Percentiles rank a stretch among this genome's conserved stretches.
These are phyloP conservation scores for Apodemus sylvaticus DNA, from an alignment of 2,113 vertebrate species.

Conservation along the genomic window DNA sequence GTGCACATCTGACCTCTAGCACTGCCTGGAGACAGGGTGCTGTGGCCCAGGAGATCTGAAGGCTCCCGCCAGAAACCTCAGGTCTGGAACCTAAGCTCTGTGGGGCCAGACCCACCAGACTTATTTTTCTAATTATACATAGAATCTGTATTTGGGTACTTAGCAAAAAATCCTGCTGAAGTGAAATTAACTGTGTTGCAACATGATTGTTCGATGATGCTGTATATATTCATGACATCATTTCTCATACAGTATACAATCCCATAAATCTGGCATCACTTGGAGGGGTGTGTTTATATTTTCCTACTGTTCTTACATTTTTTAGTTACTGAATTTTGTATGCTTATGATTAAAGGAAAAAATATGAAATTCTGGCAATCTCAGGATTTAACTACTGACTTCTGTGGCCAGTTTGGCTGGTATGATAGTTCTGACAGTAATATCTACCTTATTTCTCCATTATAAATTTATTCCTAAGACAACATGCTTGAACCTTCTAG, in stretches of 20 bases:
- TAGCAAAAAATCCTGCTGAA: not conserved
- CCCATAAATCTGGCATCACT: not conserved
- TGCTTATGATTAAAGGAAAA: constrained; percentile 18
- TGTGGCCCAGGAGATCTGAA: too few species aligned
- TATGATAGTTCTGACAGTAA: not conserved
- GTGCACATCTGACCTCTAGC: too few species aligned
- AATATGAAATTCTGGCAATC: not conserved
- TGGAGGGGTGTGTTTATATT: not conserved
- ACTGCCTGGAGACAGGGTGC: too few species aligned
- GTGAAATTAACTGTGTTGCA: not conserved
- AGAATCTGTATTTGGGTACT: not conserved
- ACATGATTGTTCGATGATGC: not conserved
- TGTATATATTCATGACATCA: not conserved
- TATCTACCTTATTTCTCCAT: not conserved
- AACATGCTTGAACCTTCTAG: not conserved
- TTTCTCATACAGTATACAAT: not conserved
- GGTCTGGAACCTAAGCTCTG: too few species aligned
- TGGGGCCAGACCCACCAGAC: too few species aligned
- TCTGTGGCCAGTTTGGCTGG: not conserved
- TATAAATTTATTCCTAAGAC: constrained; percentile 6
- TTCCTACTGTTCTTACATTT: not conserved
- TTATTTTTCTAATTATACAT: not conserved
- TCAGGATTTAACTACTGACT: not conserved
- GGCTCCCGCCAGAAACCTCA: too few species aligned
- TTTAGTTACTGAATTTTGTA: not conserved